Conservation (phyloP, 1,140 invertebrate species). For the Euglossa dilemma region DNA sequence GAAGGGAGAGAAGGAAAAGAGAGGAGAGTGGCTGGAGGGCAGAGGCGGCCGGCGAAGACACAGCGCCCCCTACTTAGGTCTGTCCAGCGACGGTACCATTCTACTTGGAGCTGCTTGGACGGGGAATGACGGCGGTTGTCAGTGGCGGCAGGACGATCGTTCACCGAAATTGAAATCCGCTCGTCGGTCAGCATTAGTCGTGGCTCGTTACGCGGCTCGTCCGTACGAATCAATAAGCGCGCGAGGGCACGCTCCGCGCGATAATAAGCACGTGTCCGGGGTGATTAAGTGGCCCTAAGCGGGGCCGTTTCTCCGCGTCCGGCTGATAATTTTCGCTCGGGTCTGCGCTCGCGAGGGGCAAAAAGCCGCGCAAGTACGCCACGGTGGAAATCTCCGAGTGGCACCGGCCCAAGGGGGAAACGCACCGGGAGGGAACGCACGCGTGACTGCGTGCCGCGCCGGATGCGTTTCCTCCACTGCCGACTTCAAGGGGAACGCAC, state of each 20-base stretch:
- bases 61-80: not conserved
- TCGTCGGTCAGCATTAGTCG: not conserved
- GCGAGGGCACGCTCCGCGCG: not conserved
- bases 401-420: not conserved
- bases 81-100: not conserved
- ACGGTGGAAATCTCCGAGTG: not conserved
- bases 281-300: constrained; percentile 25
- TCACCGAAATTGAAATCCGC: constrained; percentile 19
- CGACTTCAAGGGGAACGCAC: constrained; percentile 15
- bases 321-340: constrained; percentile 18
- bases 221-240: constrained; percentile 13
- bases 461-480: constrained; percentile 53
- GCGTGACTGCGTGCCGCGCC: constrained; percentile 47
- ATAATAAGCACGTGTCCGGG: constrained; percentile 43
- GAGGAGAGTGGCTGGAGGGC: too few species aligned
- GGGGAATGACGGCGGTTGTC: not conserved
- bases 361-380: constrained; percentile 21
- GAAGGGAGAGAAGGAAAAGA: too few species aligned
- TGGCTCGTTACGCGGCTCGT: constrained; percentile 1
- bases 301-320: not conserved
- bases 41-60: too few species aligned
- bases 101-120: not conserved
- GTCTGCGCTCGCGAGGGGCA: not conserved
- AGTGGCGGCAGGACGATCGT: not conserved
- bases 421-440: constrained; percentile 20